A percentile compares a stretch with the other conserved stretches of the same genome.
Conservation (phyloP, 2,113 vertebrate species). For the Sisor rabdophorus region DNA sequence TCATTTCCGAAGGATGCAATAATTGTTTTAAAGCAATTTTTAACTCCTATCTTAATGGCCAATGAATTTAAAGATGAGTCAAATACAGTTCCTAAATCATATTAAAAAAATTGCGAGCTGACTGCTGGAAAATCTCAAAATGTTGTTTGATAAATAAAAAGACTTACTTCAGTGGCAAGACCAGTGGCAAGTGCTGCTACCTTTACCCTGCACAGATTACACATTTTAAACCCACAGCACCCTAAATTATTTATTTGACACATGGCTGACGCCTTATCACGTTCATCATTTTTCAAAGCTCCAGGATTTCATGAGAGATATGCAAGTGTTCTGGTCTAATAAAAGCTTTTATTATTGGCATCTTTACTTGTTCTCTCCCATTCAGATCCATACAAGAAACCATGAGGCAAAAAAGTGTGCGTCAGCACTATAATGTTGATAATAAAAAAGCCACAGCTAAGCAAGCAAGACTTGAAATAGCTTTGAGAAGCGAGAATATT, state of each 20-base stretch:
- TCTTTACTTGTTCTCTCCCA: slow-evolving; percentile 51
- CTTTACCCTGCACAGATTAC: slow-evolving; percentile 4
- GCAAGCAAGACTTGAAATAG: slow-evolving; percentile 64
- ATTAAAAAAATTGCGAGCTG: not conserved
- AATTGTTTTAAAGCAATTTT: not conserved
- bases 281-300: not conserved
- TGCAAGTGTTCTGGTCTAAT: slow-evolving; percentile 65
- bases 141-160: not conserved
- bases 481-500: slow-evolving; percentile 71
- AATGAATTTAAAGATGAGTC: not conserved
- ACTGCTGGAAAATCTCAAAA: not conserved
- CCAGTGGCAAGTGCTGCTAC: too few relatives aligned
- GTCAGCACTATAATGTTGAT: slow-evolving; percentile 69
- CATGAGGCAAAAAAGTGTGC: slow-evolving; percentile 52
- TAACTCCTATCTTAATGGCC: not conserved
- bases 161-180: not conserved
- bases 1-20: not conserved
- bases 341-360: slow-evolving; percentile 66
- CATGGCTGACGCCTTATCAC: not conserved
- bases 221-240: not conserved
- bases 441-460: slow-evolving; percentile 64
- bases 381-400: slow-evolving; percentile 59
- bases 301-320: slow-evolving; percentile 39
- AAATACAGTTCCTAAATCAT: not conserved
- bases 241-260: slow-evolving; percentile 15